phyloP scores from a whole-genome alignment of 2,888 invertebrate genomes.

The Salticus scenicus region DNA sequence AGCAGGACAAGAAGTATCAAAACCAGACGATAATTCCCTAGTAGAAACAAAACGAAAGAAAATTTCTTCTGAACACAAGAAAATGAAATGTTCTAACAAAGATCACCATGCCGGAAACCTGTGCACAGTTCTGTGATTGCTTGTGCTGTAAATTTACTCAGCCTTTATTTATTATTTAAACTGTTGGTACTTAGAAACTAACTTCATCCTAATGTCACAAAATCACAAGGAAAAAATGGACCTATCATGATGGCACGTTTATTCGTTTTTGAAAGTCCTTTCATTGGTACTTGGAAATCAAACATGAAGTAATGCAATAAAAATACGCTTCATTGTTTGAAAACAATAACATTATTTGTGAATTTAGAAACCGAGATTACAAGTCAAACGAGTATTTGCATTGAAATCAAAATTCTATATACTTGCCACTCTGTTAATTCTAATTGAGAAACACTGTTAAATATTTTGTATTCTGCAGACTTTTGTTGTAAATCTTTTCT shows the following conservation, averaged over 20 bases:
- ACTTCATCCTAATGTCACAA: neutral
- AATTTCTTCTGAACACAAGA: conserved; percentile 16
- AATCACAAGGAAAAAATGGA: neutral
- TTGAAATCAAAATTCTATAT: too few species aligned
- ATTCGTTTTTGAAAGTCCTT: neutral
- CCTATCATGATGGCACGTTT: conserved; percentile 30
- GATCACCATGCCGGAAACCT: conserved; percentile 44
- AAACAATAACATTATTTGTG: too few species aligned
- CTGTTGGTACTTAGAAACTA: conserved; percentile 32
- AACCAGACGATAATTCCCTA: conserved; percentile 32
- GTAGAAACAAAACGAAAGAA: conserved; percentile 38
- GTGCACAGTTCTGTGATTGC: conserved; percentile 53
- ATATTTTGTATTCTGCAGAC: too few species aligned
- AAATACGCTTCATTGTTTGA: too few species aligned
- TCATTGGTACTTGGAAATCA: too few species aligned
- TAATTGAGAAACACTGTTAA: too few species aligned
- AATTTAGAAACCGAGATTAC: too few species aligned
- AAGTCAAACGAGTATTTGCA: too few species aligned
- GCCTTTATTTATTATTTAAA: conserved; percentile 46
- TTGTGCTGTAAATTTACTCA: neutral
- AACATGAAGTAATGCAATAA: too few species aligned
- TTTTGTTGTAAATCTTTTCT: too few species aligned
- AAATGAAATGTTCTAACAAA: conserved; percentile 41
- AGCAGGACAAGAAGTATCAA: conserved; percentile 17
- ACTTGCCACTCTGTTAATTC: too few species aligned